These are phyloP conservation scores for Thunnus maccoyii DNA, from an alignment of 2,113 vertebrate species.

Conservation along the genomic window DNA sequence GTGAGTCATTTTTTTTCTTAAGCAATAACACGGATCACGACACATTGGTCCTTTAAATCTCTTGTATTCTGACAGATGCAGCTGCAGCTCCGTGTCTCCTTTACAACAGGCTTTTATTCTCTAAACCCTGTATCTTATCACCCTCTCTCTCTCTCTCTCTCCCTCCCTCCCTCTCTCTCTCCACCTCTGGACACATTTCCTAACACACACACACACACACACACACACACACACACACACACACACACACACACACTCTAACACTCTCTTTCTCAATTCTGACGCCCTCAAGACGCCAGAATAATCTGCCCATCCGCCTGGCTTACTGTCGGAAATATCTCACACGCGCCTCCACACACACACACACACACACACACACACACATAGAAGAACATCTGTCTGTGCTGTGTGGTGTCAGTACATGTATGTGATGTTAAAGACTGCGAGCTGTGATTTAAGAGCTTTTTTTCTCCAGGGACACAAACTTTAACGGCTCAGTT, in stretches of 20 bases:
- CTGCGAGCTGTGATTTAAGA: neutral
- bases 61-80: conserved; percentile 24
- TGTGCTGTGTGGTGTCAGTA: conserved; percentile 4
- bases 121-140: neutral
- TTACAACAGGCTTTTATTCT: conserved; percentile 8
- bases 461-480: neutral
- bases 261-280: too few species aligned
- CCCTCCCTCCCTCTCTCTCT: neutral
- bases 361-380: conserved; percentile 11
- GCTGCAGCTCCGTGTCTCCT: conserved; percentile 15
- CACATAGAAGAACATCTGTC: conserved; percentile 17
- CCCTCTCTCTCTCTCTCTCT: neutral
- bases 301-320: conserved; percentile 34
- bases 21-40: too few species aligned
- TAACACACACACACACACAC: conserved; percentile 8
- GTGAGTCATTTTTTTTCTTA: neutral
- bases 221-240: too few species aligned
- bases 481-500: neutral
- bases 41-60: conserved; percentile 8
- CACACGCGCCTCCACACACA: neutral
- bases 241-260: too few species aligned
- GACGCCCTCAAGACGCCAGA: conserved; percentile 22
- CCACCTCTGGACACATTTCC: neutral
- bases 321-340: conserved; percentile 19
- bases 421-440: neutral